Base-by-base conservation (phyloP, 2,113 vertebrate genomes). In the Silurus glanis region DNA sequence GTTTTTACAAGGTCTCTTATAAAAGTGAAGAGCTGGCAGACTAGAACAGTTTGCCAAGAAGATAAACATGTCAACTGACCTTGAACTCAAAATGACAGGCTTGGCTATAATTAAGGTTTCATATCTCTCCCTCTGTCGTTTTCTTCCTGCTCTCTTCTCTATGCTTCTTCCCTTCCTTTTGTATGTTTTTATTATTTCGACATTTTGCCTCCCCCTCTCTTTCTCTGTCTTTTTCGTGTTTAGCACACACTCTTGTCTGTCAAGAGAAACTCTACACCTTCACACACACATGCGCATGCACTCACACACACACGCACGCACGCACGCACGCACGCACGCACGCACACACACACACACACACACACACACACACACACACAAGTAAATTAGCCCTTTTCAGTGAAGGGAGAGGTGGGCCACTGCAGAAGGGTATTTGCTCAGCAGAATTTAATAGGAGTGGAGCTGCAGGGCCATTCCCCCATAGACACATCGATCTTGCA, bases 41-140 rank as follows among this genome's bases (percentile, higher is more conserved):
- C 19, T 62, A 62, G 58, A 76, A 13, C 45, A 16, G 59, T 53
- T 79, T 45, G 74, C 64, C 51, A 82, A 62, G 19, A 85, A 89
- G 78, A 87, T 89, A 92, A 93, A 93, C 91, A 92, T 86, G 90
- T 91, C 89, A 83, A 72, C 49, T 58, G 84, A 87, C 89, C 75
- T 86, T 84, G 89, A 90, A 86, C 87, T 91, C 85, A 62, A 61
- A 85, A 76, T 87, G 86, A 92, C 89, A 87, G 86, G 82, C 64
- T 86, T 93, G 91, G 90, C 92, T 90, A 64, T 13, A 85, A 84
- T 83, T 91, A 86, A 58, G 86, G 89, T 88, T 86, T 71, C 78
- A 80, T 79, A 3, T 88, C 85, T 90, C 82, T 71, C 74, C 81
- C 6, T 78, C 59, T 83, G 69, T 71, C 25, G 76, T 87, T 61